A percentile compares a stretch with the other conserved stretches of the same genome.
Evolutionary conservation across 2,888 invertebrate species (phyloP).

Genomic region (Meghimatium bilineatum): DNA sequence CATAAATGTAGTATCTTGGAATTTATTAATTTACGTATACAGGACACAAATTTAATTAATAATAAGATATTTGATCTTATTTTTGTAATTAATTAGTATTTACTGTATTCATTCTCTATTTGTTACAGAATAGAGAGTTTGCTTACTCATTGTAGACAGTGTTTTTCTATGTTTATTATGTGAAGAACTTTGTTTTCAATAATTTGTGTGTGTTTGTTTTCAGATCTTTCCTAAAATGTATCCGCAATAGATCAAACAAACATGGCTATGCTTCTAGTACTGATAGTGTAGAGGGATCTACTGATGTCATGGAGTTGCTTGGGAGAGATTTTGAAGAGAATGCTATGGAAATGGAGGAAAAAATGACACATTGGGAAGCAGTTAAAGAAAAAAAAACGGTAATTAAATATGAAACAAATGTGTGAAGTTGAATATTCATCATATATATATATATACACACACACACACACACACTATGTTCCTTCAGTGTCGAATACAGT

Average conservation of each 20-base stretch:
- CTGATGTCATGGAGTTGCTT: conserved; percentile 25
- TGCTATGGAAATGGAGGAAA: conserved; percentile 59
- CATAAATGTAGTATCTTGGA: no score
- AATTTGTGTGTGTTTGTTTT: background rate
- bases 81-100: no score
- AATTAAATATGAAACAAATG: background rate
- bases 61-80: no score
- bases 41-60: no score
- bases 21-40: no score
- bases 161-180: background rate
- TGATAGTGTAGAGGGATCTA: background rate
- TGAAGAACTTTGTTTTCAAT: background rate
- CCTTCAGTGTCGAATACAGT: no score
- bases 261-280: background rate
- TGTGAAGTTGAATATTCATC: no score
- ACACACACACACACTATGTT: no score
- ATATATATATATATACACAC: background rate
- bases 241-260: conserved; percentile 36
- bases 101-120: no score
- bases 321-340: conserved; percentile 51
- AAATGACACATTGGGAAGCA: conserved; percentile 47
- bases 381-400: conserved; percentile 23
- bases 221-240: conserved; percentile 51
- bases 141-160: no score
- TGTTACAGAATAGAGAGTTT: no score